phyloP scores from a whole-genome alignment of 2,113 vertebrate species.

The Oreocharis arfaki region DNA sequence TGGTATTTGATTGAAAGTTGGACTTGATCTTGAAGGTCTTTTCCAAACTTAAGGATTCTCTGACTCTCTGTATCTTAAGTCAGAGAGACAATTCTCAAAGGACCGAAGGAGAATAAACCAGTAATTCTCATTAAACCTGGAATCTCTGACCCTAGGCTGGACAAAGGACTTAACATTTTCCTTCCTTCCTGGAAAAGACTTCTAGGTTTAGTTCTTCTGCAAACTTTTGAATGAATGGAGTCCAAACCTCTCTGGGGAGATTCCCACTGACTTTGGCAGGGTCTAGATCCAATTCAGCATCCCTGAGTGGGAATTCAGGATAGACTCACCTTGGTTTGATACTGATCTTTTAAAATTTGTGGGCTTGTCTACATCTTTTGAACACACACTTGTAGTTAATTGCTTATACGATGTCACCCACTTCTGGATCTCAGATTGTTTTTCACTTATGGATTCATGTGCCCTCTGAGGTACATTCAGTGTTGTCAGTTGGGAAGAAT shows the following conservation, averaged over 20 bases:
- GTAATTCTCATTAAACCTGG: neutral
- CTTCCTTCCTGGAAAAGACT: neutral
- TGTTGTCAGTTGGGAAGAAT: neutral
- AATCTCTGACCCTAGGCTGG: neutral
- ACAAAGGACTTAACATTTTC: neutral
- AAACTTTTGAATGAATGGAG: neutral
- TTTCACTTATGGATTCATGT: neutral
- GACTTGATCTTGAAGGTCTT: neutral
- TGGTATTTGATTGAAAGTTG: neutral
- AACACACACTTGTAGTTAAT: rapidly evolving
- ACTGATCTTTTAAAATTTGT: neutral
- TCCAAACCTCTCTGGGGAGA: neutral
- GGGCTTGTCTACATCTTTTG: neutral
- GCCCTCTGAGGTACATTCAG: neutral
- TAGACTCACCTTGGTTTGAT: neutral
- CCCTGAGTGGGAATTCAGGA: neutral
- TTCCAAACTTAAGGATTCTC: neutral
- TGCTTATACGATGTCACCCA: neutral
- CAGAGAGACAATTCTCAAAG: neutral
- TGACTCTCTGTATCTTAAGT: neutral
- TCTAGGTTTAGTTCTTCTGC: neutral
- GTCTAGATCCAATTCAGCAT: neutral
- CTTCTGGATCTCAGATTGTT: neutral
- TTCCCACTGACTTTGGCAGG: neutral
- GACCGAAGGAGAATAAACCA: neutral